Base-by-base conservation (phyloP, 2,888 invertebrate genomes). In the Craniophora ligustri region DNA sequence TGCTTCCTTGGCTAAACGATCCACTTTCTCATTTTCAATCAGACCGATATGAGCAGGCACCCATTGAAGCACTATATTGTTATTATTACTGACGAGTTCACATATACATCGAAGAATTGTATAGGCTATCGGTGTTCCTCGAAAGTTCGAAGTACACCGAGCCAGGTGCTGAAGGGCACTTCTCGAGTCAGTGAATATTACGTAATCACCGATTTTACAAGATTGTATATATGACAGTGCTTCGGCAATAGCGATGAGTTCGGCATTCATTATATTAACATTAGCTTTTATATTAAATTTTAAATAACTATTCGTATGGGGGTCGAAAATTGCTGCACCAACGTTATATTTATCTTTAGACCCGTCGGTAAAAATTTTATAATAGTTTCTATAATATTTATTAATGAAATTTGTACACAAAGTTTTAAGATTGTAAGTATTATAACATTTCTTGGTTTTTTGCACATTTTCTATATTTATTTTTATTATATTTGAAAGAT, bases 1-100 rank as follows among this genome's bases (percentile, higher is more conserved):
- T 2, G 39, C 39, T 39, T 39, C 39, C 10, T 39, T 39, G 1
- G 39, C 39, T 11, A 40, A 28, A 2, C n/a, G n/a, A 13, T 30
- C 40, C 1, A 28, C 40, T 7, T 28, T 40, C 3, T 39, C 26
- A 40, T 40, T 40, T 28, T 28, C 40, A n/a, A n/a, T 11, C 40
- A 40, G 11, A 5, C 28, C 40, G 18, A 28, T 30, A 40, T 40
- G 40, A 6, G 40, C 40, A 0, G 40, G 28, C 6, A 40, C 2
- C 40, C 39, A 39, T 3, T 39, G 39, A 7, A 40, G 16, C 1
- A 30, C n/a, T 18, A 30, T 1, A 11, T 40, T 30, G 5, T 11
- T 30, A 30, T 40, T 40, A 5, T 30, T 8, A 16, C 11, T 10
- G 10, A 8, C 10, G 0, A 23, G 8, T 2, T 23, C 23, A 23